Conservation (phyloP, 2,113 vertebrate species). For the Bufo gargarizans region DNA sequence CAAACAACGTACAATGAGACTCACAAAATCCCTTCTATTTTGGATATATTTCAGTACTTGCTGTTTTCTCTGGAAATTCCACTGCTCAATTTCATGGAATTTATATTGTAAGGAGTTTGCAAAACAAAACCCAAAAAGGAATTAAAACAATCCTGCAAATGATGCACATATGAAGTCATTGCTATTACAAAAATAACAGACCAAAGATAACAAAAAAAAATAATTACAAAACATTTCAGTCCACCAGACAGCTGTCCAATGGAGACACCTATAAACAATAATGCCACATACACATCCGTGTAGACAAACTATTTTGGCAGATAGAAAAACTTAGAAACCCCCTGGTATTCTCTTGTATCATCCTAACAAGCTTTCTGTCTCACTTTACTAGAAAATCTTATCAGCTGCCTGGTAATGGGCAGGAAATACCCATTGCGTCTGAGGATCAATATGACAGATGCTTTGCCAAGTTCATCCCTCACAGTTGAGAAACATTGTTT, state of each 20-base stretch:
- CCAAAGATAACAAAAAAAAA: no score
- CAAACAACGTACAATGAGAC: no score
- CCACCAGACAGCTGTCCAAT: no score
- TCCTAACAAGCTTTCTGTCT: neutral
- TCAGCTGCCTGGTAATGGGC: neutral
- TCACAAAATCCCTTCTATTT: neutral
- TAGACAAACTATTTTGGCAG: neutral
- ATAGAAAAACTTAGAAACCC: no score
- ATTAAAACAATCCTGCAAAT: no score
- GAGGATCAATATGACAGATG: neutral
- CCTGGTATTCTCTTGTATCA: neutral
- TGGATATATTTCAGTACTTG: neutral
- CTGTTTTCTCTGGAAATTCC: neutral
- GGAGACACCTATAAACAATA: neutral
- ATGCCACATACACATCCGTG: neutral
- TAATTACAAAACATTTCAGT: no score
- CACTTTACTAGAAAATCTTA: neutral
- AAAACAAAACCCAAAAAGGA: neutral
- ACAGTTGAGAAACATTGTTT: neutral
- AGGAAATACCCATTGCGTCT: neutral
- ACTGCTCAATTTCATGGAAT: neutral
- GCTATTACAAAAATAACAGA: no score
- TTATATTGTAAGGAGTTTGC: neutral
- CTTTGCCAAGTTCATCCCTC: neutral
- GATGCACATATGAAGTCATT: no score